These are phyloP conservation scores for Bibio marci DNA, from an alignment of 2,888 invertebrate species.

Conservation along the genomic window DNA sequence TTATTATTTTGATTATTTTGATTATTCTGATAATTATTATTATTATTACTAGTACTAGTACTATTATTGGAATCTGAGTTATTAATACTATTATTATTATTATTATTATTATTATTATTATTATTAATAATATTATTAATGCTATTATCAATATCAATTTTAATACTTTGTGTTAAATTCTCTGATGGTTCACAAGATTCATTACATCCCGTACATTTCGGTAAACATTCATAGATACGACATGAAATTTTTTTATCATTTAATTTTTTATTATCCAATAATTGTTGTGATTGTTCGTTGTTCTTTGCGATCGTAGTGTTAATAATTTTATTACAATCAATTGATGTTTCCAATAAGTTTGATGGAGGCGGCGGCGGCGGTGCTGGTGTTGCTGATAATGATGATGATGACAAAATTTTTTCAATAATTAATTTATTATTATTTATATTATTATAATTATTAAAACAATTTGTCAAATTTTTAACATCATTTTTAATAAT, in stretches of 20 bases:
- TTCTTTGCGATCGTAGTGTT: neutral
- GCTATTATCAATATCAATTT: neutral
- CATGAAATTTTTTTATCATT: constrained; percentile 1
- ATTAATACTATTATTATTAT: neutral
- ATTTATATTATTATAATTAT: neutral
- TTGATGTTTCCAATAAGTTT: no score
- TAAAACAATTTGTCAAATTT: neutral
- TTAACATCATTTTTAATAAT: constrained; percentile 1
- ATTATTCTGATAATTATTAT: constrained; percentile 1
- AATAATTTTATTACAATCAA: no score
- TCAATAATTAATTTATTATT: neutral
- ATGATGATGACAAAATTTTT: no score
- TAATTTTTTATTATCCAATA: neutral
- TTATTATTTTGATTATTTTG: neutral
- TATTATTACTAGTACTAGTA: neutral
- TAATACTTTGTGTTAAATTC: neutral
- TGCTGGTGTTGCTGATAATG: neutral
- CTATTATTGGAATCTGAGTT: neutral
- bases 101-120: neutral
- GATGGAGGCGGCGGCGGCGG: no score
- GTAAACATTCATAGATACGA: constrained; percentile 1
- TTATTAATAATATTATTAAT: no score
- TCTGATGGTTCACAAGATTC: neutral
- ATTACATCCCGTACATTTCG: constrained; percentile 2
- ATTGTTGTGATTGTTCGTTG: constrained; percentile 1